Evolutionary conservation across 2,113 vertebrate genomes (phyloP).

Genomic region (Atractosteus spatula): DNA sequence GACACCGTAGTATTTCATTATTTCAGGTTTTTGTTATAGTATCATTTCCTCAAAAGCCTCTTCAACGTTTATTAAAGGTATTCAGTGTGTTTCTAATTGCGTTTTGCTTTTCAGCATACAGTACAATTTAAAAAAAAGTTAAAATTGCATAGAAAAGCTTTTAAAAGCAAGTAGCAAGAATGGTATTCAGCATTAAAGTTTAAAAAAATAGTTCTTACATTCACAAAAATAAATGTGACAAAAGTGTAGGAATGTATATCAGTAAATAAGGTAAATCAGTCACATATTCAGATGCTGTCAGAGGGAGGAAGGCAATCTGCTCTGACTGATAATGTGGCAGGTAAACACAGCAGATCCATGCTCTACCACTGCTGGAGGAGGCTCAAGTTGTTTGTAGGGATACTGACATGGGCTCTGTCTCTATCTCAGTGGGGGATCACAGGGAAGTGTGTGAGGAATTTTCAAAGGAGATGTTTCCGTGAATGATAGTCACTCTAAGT

Average conservation of each 20-base stretch:
- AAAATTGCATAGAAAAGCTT: too few relatives aligned
- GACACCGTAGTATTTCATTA: too few relatives aligned
- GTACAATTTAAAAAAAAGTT: too few relatives aligned
- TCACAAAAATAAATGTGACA: not conserved
- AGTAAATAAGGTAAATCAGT: not conserved
- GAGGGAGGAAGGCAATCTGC: not conserved
- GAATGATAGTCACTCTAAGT: not conserved
- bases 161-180: too few relatives aligned
- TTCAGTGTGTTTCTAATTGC: too few relatives aligned
- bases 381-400: not conserved
- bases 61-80: too few relatives aligned
- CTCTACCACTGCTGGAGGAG: not conserved
- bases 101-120: too few relatives aligned
- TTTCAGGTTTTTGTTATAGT: too few relatives aligned
- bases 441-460: not conserved
- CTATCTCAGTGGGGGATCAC: conserved; percentile 5
- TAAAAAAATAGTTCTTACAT: not conserved
- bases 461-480: conserved; percentile 9
- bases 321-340: conserved; percentile 8
- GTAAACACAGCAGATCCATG: conserved; percentile 1
- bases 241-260: not conserved
- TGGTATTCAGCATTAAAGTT: not conserved
- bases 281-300: not conserved
- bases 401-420: conserved; percentile 1
- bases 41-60: too few relatives aligned